Conservation (phyloP, 2,888 invertebrate species). For the Microchrysa polita region DNA sequence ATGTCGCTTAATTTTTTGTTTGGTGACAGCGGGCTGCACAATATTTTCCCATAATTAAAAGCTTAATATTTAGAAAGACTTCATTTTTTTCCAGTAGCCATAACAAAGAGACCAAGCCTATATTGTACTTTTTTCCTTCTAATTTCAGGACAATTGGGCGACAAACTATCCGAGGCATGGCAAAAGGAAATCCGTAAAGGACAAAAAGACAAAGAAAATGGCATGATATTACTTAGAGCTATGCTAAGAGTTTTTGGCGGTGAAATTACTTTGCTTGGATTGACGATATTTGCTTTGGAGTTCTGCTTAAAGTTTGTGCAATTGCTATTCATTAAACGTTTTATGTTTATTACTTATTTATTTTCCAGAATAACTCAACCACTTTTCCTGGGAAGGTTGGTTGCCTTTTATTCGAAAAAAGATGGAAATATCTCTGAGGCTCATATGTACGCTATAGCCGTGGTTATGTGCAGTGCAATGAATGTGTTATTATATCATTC, state of each 20-base stretch:
- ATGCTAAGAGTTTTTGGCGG: conserved; percentile 71
- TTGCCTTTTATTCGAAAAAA: conserved; percentile 67
- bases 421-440: conserved; percentile 66
- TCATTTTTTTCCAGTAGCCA: too few species aligned
- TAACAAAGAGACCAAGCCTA: too few species aligned
- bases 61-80: too few species aligned
- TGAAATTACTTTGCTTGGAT: conserved; percentile 68
- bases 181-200: conserved; percentile 65
- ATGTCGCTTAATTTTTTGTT: too few species aligned
- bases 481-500: conserved; percentile 85
- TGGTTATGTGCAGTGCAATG: conserved; percentile 77
- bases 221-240: conserved; percentile 67
- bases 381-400: conserved; percentile 71
- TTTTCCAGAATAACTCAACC: conserved; percentile 71
- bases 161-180: conserved; percentile 70
- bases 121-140: not conserved
- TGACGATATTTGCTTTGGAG: conserved; percentile 70
- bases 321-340: not conserved
- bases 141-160: conserved; percentile 66
- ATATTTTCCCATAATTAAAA: too few species aligned
- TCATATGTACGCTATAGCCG: conserved; percentile 78
- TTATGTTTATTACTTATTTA: conserved; percentile 46
- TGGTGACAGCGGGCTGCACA: too few species aligned
- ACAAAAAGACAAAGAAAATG: conserved; percentile 59
- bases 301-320: conserved; percentile 67